phyloP scores from a whole-genome alignment of 2,797 vertebrate genomes.

The Decapterus maruadsi region DNA sequence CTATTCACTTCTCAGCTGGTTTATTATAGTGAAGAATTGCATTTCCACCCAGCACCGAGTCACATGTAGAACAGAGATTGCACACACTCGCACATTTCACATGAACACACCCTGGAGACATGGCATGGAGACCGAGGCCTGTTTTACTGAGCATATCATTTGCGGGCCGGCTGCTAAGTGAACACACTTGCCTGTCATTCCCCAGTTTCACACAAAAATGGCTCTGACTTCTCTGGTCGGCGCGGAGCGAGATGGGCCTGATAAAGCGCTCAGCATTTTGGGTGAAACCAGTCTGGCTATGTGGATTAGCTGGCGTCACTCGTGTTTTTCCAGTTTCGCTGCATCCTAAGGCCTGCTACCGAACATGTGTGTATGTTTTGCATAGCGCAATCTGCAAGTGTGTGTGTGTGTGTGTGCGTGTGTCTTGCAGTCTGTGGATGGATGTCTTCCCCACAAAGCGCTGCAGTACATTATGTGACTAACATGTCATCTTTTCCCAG shows the following conservation, averaged over 20 bases:
- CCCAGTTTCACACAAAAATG: slow-evolving; percentile 58
- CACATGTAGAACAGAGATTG: slow-evolving; percentile 18
- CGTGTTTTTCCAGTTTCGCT: slow-evolving; percentile 80
- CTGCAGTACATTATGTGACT: slow-evolving; percentile 36
- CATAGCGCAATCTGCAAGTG: slow-evolving; percentile 8
- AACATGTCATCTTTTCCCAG: slow-evolving; percentile 54
- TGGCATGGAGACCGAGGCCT: slow-evolving; percentile 31
- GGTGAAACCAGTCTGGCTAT: slow-evolving; percentile 74
- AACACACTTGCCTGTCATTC: slow-evolving; percentile 61
- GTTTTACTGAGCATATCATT: slow-evolving; percentile 50
- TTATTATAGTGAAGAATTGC: neutral
- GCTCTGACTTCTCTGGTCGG: slow-evolving; percentile 36
- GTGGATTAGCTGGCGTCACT: slow-evolving; percentile 69
- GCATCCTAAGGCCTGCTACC: slow-evolving; percentile 47
- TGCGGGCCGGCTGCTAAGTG: slow-evolving; percentile 59
- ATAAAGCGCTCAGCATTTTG: slow-evolving; percentile 56
- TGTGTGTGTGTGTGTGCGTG: neutral
- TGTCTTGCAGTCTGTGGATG: neutral
- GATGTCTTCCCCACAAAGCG: slow-evolving; percentile 29
- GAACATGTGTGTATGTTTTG: slow-evolving; percentile 32
- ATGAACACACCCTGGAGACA: slow-evolving; percentile 52
- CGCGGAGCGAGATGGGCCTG: slow-evolving; percentile 46
- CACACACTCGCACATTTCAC: slow-evolving; percentile 40
- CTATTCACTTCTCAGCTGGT: neutral
- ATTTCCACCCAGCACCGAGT: slow-evolving; percentile 25